Conservation (phyloP, 1,140 invertebrate genomes). For the Anastrepha obliqua region DNA sequence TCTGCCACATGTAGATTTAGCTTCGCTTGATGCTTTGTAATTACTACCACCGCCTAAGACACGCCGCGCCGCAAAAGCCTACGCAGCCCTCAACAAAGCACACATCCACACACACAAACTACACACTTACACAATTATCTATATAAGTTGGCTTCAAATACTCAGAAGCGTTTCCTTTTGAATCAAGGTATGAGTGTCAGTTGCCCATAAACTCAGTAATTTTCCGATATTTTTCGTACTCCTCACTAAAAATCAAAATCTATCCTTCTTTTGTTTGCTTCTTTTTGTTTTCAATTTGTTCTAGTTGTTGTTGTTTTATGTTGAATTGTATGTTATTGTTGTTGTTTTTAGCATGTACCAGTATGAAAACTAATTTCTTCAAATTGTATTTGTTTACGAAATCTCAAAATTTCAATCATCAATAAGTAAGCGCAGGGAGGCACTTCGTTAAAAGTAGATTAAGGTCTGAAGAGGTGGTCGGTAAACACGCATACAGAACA, state of each 20-base stretch:
- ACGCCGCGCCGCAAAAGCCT: not conserved
- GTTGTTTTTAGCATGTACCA: not conserved
- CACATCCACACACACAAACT: not conserved
- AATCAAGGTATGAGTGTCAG: not conserved
- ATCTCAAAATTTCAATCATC: constrained; percentile 35
- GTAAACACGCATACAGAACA: too few species aligned
- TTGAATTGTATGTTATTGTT: not conserved
- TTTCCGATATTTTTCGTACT: not conserved
- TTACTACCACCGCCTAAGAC: too few species aligned
- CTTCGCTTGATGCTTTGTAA: too few species aligned
- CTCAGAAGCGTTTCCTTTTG: too few species aligned
- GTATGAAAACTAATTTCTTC: constrained; percentile 23
- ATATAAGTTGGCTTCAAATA: too few species aligned
- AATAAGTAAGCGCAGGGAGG: not conserved
- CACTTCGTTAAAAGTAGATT: not conserved
- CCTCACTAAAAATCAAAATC: not conserved
- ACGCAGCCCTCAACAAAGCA: not conserved
- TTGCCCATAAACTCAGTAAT: not conserved
- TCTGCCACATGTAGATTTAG: too few species aligned
- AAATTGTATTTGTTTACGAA: constrained; percentile 24
- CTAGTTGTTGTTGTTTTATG: not conserved
- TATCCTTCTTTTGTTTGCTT: not conserved
- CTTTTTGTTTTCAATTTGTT: not conserved
- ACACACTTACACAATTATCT: not conserved
- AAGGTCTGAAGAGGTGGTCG: not conserved